These are phyloP conservation scores for Pachyuromys duprasi DNA, from an alignment of 2,797 vertebrate genomes.

Conservation along the genomic window DNA sequence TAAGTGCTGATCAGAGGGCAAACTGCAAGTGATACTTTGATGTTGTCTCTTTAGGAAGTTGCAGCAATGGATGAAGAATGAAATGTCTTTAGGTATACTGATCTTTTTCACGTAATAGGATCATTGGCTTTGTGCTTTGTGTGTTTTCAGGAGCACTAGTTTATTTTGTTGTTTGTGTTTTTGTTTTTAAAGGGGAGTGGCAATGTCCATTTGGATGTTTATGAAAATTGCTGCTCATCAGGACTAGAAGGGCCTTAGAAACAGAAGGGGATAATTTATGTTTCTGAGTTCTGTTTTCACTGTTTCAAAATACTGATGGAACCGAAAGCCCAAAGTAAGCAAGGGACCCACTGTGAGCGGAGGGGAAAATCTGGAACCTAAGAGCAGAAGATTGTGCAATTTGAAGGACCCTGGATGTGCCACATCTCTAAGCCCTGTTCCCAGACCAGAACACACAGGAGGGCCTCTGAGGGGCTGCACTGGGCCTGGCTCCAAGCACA, in stretches of 20 bases:
- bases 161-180: not conserved
- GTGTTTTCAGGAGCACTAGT: slow-evolving; percentile 79
- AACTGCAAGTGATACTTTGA: slow-evolving; percentile 71
- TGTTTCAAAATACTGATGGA: slow-evolving; percentile 54
- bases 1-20: slow-evolving; percentile 62
- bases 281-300: slow-evolving; percentile 26
- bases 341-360: not conserved
- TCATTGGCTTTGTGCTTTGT: slow-evolving; percentile 67
- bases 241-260: slow-evolving; percentile 46
- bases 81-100: slow-evolving; percentile 62
- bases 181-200: slow-evolving; percentile 45
- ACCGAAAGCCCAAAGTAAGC: slow-evolving; percentile 61
- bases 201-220: slow-evolving; percentile 64
- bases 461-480: not conserved
- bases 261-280: slow-evolving; percentile 57
- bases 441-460: not conserved
- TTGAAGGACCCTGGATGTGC: not conserved
- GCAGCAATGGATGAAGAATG: slow-evolving; percentile 61
- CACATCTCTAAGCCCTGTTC: not conserved
- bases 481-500: no score
- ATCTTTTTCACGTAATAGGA: slow-evolving; percentile 53
- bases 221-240: slow-evolving; percentile 51
- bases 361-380: slow-evolving; percentile 13
- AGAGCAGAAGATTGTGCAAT: not conserved
- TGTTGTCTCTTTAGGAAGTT: slow-evolving; percentile 79